phyloP scores from a whole-genome alignment of 2,888 invertebrate species.

The Temnothorax ravouxi region DNA sequence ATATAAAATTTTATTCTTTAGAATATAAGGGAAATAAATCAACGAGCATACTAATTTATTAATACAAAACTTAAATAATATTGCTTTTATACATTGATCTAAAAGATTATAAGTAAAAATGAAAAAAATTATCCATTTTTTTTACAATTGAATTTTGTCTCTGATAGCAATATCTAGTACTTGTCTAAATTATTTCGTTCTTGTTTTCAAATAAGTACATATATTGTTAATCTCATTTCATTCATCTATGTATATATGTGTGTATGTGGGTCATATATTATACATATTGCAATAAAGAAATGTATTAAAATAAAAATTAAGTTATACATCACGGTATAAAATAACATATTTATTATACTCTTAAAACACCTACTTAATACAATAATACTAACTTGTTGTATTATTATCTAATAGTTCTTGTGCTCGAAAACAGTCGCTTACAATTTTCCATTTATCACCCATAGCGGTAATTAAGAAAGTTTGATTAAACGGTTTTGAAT shows the following conservation, averaged over 20 bases:
- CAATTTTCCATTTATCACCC: conserved; percentile 97
- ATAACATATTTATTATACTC: background rate
- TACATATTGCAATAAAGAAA: background rate
- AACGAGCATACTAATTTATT: conserved; percentile 84
- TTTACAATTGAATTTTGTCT: background rate
- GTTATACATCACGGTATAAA: background rate
- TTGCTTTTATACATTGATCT: conserved; percentile 84
- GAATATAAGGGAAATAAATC: conserved; percentile 65
- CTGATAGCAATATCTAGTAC: background rate
- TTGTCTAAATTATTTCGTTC: background rate
- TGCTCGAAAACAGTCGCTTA: conserved; percentile 94
- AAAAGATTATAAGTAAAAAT: conserved; percentile 82
- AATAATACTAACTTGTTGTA: conserved; percentile 57
- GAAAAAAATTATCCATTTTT: conserved; percentile 77
- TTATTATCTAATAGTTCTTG: conserved; percentile 87
- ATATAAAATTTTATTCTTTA: background rate
- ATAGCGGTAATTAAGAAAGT: conserved; percentile 95
- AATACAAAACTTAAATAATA: conserved; percentile 82
- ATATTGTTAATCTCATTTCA: background rate
- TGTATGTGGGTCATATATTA: background rate
- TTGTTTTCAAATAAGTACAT: background rate
- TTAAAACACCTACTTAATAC: background rate
- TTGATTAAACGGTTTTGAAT: conserved; percentile 92
- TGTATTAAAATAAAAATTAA: background rate
- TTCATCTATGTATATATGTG: background rate